A percentile compares a stretch with the other conserved stretches of the same genome.
Conservation (phyloP, 2,113 vertebrate genomes). For the Lasiurus borealis region DNA sequence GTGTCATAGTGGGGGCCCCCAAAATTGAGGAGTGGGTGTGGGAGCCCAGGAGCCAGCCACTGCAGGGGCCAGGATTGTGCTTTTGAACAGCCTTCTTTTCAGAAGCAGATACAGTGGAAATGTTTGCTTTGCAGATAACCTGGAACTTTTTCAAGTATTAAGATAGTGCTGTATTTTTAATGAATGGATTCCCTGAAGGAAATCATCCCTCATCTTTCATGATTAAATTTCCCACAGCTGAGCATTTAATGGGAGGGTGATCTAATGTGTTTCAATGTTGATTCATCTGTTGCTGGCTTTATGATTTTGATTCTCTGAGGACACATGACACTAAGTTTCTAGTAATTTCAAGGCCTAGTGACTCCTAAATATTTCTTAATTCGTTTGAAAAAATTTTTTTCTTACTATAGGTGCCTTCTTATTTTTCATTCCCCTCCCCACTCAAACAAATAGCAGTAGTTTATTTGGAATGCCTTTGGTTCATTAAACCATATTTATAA, state of each 20-base stretch:
- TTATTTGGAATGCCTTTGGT: slow-evolving; percentile 14
- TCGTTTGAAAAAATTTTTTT: slow-evolving; percentile 11
- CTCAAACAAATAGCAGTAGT: neutral
- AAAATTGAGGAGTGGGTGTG: neutral
- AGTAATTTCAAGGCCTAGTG: slow-evolving; percentile 42
- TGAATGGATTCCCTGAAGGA: neutral
- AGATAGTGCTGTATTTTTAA: neutral
- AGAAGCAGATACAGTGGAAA: neutral
- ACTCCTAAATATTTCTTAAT: slow-evolving; percentile 52
- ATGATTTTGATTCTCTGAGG: neutral
- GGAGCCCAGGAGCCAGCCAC: neutral
- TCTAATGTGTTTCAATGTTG: neutral
- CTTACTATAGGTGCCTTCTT: neutral
- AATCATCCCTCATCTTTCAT: neutral
- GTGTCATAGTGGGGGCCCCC: neutral
- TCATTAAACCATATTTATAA: neutral
- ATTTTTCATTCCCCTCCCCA: neutral
- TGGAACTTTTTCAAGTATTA: neutral
- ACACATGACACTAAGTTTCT: neutral
- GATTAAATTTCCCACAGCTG: neutral
- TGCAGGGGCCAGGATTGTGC: rapidly evolving
- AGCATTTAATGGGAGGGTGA: neutral
- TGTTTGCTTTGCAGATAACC: neutral
- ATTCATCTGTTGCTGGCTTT: neutral
- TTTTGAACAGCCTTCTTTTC: neutral